phyloP scores from a whole-genome alignment of 53 echinoderm and acorn worm genomes.

The Paracentrotus lividus region DNA sequence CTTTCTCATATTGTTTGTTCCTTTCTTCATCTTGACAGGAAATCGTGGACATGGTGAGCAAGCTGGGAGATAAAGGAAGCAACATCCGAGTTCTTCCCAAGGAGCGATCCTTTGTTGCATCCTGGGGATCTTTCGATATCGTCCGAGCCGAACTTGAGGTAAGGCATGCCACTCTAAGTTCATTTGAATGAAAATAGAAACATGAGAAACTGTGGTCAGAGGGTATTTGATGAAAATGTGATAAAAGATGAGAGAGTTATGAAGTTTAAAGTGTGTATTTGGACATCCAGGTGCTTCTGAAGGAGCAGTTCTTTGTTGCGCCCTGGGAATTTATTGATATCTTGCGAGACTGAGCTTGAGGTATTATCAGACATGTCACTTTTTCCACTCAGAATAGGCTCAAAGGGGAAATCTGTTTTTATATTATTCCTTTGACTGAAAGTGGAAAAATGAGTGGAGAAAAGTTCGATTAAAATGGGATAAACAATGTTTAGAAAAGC shows the following conservation, averaged over 20 bases:
- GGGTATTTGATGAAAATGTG: too few species aligned
- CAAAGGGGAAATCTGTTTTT: too few species aligned
- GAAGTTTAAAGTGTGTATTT: too few species aligned
- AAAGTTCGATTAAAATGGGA: too few species aligned
- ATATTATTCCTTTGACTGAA: too few species aligned
- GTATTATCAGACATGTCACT: too few species aligned
- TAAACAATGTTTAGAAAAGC: too few species aligned
- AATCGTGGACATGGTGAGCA: conserved; percentile 68
- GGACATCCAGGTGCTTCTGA: conserved; percentile 92
- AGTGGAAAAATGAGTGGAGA: too few species aligned
- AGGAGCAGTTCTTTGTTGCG: conserved; percentile 93
- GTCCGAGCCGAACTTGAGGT: conserved; percentile 96
- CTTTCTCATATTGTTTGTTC: neutral
- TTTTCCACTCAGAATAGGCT: neutral
- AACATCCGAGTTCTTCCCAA: conserved; percentile 95
- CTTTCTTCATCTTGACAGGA: conserved; percentile 73
- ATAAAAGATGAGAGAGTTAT: too few species aligned
- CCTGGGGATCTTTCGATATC: conserved; percentile 97
- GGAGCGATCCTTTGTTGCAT: conserved; percentile 95
- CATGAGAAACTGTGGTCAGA: too few species aligned
- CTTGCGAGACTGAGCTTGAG: conserved; percentile 93
- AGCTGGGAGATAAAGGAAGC: conserved; percentile 60
- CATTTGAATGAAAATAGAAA: too few species aligned
- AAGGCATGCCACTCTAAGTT: conserved; percentile 49
- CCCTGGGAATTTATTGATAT: conserved; percentile 97